Evolutionary conservation across 2,888 invertebrate genomes (phyloP).

Genomic region (Polietes domitor): DNA sequence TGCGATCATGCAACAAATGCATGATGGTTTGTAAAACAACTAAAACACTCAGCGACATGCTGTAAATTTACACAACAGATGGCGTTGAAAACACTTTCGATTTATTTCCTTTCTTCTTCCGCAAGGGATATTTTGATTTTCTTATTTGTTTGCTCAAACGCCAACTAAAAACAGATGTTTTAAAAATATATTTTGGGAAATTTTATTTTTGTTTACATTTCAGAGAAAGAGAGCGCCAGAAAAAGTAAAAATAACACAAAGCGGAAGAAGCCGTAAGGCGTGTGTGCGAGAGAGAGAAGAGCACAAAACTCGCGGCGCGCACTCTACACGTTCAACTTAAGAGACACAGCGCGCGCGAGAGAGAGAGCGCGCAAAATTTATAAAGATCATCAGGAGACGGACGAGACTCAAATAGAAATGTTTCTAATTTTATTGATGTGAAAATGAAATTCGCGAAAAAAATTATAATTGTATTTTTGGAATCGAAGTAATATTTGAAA

Average conservation of each 20-base stretch:
- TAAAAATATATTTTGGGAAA: constrained; percentile 75
- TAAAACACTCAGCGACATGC: constrained; percentile 19
- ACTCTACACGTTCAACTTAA: not conserved
- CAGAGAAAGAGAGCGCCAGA: not conserved
- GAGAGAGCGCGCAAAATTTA: not conserved
- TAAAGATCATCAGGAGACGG: not conserved
- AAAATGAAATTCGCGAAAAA: not conserved
- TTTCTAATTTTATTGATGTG: constrained; percentile 13
- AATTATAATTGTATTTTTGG: constrained; percentile 12
- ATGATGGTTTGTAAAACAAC: constrained; percentile 49
- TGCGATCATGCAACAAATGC: not conserved
- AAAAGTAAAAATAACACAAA: constrained; percentile 27
- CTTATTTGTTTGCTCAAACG: not conserved
- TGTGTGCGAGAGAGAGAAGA: not conserved
- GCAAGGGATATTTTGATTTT: constrained; percentile 42
- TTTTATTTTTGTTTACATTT: constrained; percentile 70
- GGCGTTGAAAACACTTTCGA: not conserved
- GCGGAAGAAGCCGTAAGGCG: constrained; percentile 29
- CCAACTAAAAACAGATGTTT: constrained; percentile 73
- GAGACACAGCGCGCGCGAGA: not conserved
- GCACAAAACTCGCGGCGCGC: too few species aligned
- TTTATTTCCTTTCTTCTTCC: not conserved
- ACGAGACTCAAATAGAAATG: not conserved
- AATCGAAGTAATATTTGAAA: constrained; percentile 7
- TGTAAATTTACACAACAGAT: constrained; percentile 20